Percentiles rank a stretch among this genome's conserved stretches.
Evolutionary conservation across 2,888 invertebrate genomes (phyloP).

Genomic region (Cinara cedri): DNA sequence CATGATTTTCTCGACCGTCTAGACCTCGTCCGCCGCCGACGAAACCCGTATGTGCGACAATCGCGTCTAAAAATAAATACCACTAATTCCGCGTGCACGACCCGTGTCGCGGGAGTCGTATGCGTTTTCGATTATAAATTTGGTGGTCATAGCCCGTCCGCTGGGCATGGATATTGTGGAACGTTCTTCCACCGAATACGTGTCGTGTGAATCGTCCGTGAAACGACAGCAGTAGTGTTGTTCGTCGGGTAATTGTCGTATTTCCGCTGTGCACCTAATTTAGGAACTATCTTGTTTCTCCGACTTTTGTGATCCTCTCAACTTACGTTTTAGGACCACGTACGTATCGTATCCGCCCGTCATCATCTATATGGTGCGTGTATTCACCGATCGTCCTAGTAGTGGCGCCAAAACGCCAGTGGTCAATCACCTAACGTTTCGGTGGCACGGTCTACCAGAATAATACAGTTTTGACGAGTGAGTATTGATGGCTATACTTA

Average conservation of each 20-base stretch:
- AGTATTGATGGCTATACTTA: not conserved
- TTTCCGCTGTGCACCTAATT: too few species aligned
- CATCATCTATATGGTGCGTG: conserved; percentile 26
- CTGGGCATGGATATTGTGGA: not conserved
- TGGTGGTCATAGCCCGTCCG: too few species aligned
- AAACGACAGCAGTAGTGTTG: not conserved
- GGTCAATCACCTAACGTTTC: not conserved
- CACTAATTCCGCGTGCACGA: not conserved
- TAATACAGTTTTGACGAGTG: not conserved
- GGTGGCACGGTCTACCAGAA: conserved; percentile 7
- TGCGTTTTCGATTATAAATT: not conserved
- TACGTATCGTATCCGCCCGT: not conserved
- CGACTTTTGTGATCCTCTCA: not conserved
- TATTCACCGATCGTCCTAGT: not conserved
- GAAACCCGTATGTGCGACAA: not conserved
- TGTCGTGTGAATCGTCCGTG: not conserved
- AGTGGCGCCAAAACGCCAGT: conserved; percentile 16
- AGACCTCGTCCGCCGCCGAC: conserved; percentile 31
- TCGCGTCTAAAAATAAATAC: not conserved
- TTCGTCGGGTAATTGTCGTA: not conserved
- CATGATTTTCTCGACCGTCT: conserved; percentile 47
- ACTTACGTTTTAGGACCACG: not conserved
- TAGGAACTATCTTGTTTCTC: not conserved
- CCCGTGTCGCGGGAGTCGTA: not conserved
- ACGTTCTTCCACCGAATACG: too few species aligned